phyloP scores from a whole-genome alignment of 2,888 invertebrate genomes.

The Tachina lurida region DNA sequence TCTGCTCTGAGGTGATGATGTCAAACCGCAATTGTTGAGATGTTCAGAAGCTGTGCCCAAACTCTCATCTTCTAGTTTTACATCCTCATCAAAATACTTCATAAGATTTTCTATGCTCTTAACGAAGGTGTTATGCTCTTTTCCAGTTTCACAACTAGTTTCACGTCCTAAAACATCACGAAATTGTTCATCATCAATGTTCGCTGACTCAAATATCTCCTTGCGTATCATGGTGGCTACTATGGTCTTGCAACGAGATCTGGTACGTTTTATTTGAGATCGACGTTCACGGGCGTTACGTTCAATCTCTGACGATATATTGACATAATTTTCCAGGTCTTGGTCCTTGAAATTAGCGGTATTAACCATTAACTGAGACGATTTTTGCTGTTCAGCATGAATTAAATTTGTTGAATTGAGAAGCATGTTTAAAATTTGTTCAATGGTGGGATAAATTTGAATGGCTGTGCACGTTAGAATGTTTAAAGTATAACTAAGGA shows the following conservation, averaged over 20 bases:
- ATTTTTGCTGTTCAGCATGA: slow-evolving; percentile 17
- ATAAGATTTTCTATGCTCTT: slow-evolving; percentile 76
- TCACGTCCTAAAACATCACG: slow-evolving; percentile 75
- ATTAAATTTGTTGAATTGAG: slow-evolving; percentile 73
- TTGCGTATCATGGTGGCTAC: slow-evolving; percentile 77
- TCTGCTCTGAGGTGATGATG: slow-evolving; percentile 42
- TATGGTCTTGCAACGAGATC: slow-evolving; percentile 66
- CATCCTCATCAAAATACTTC: slow-evolving; percentile 79
- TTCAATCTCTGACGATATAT: slow-evolving; percentile 77
- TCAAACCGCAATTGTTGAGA: slow-evolving; percentile 64
- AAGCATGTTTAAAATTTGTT: slow-evolving; percentile 74
- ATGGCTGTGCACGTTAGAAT: slow-evolving; percentile 73
- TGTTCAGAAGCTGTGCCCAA: slow-evolving; percentile 71
- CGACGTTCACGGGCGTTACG: slow-evolving; percentile 70
- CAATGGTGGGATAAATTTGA: slow-evolving; percentile 59
- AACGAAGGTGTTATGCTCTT: slow-evolving; percentile 16
- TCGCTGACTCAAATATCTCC: slow-evolving; percentile 78
- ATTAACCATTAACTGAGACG: slow-evolving; percentile 73
- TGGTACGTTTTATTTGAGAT: slow-evolving; percentile 54
- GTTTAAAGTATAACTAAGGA: slow-evolving; percentile 73
- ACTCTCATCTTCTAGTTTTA: slow-evolving; percentile 68
- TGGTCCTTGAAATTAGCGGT: slow-evolving; percentile 77
- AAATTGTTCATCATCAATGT: slow-evolving; percentile 77
- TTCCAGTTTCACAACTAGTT: slow-evolving; percentile 69
- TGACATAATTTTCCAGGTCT: slow-evolving; percentile 76